Conservation (phyloP, 2,888 invertebrate genomes). For the Buathra laborator region DNA sequence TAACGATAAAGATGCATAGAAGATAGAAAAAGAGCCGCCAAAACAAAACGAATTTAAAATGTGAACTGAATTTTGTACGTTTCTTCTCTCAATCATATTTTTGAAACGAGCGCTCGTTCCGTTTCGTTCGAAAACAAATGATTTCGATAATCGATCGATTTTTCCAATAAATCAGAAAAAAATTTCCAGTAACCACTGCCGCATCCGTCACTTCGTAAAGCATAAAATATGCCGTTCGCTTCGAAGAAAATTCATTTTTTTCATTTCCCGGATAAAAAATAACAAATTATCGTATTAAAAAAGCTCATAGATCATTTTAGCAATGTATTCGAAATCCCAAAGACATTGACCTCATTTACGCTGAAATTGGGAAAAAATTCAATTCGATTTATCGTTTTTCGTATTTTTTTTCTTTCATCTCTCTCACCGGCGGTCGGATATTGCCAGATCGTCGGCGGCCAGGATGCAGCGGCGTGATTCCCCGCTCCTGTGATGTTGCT, state of each 20-base stretch:
- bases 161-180: too few species aligned
- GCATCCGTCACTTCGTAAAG: too few species aligned
- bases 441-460: slow-evolving; percentile 92
- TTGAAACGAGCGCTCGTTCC: neutral
- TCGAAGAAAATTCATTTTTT: too few species aligned
- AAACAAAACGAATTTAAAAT: slow-evolving; percentile 4
- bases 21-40: neutral
- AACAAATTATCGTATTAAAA: neutral
- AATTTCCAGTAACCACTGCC: too few species aligned
- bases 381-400: neutral
- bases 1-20: neutral
- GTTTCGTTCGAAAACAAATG: neutral
- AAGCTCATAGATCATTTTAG: neutral
- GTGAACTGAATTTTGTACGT: neutral
- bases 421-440: slow-evolving; percentile 87
- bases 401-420: neutral
- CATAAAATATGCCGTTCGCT: too few species aligned
- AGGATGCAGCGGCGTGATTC: slow-evolving; percentile 85
- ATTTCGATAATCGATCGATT: too few species aligned
- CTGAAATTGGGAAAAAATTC: too few species aligned
- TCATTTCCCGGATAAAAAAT: too few species aligned
- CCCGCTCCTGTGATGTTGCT: slow-evolving; percentile 81
- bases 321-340: neutral
- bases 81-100: neutral
- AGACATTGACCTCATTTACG: too few species aligned